Percentiles rank a stretch among this genome's conserved stretches.
Conservation (phyloP, 2,797 vertebrate species). For the Paratrypauchen microcephalus region DNA sequence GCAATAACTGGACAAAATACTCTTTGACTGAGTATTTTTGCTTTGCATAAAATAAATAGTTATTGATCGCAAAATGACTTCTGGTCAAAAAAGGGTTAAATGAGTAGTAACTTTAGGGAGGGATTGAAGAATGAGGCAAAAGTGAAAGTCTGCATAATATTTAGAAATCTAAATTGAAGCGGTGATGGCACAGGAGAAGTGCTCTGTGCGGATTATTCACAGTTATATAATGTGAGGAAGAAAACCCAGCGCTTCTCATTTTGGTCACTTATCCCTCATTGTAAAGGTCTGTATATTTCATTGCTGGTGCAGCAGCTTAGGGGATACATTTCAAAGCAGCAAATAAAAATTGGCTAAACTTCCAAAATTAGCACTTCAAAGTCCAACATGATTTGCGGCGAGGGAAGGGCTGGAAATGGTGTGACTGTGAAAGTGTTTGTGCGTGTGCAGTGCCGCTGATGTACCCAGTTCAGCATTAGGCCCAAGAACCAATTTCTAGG, state of each 20-base stretch:
- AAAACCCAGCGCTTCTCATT: slow-evolving; percentile 83
- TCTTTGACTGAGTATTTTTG: neutral
- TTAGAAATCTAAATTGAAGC: slow-evolving; percentile 80
- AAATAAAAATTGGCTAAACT: slow-evolving; percentile 90
- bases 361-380: slow-evolving; percentile 90
- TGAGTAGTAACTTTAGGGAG: slow-evolving; percentile 65
- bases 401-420: slow-evolving; percentile 76
- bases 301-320: slow-evolving; percentile 83
- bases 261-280: slow-evolving; percentile 86
- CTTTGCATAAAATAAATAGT: slow-evolving; percentile 7
- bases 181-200: slow-evolving; percentile 75
- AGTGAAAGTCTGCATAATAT: slow-evolving; percentile 73
- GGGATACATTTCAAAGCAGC: slow-evolving; percentile 88
- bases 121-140: slow-evolving; percentile 63
- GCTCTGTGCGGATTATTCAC: slow-evolving; percentile 82
- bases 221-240: slow-evolving; percentile 83
- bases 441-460: slow-evolving; percentile 71
- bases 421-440: slow-evolving; percentile 77
- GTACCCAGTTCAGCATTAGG: slow-evolving; percentile 83
- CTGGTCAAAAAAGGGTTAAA: slow-evolving; percentile 52
- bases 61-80: slow-evolving; percentile 27
- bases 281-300: slow-evolving; percentile 85
- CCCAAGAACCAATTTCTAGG: slow-evolving; percentile 87
- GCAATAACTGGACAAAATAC: neutral
- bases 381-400: slow-evolving; percentile 85